phyloP scores from a whole-genome alignment of 1,140 invertebrate species.

The Lamellibrachia luymesi region DNA sequence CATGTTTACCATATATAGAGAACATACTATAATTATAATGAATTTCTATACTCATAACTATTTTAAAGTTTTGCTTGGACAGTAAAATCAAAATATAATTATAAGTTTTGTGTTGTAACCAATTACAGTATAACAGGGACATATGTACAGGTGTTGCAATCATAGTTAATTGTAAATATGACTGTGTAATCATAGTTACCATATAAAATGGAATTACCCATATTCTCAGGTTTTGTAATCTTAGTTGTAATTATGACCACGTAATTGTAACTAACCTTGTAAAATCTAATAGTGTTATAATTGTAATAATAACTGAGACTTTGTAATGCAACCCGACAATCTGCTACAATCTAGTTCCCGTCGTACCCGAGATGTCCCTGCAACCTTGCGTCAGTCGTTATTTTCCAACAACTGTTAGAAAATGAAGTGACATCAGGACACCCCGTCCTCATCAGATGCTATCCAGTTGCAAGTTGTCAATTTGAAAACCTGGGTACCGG shows the following conservation, averaged over 20 bases:
- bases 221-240: too few species aligned
- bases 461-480: not conserved
- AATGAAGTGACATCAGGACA: not conserved
- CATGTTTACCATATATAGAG: too few species aligned
- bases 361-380: not conserved
- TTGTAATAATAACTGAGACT: too few species aligned
- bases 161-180: not conserved
- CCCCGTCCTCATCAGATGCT: not conserved
- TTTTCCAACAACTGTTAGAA: not conserved
- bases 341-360: not conserved
- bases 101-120: too few species aligned
- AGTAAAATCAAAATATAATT: too few species aligned
- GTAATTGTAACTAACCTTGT: not conserved
- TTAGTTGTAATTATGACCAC: not conserved
- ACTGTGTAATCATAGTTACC: not conserved
- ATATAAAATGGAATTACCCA: not conserved
- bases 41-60: too few species aligned
- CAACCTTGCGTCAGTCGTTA: not conserved
- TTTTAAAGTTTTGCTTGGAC: too few species aligned
- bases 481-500: not conserved
- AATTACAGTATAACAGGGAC: too few species aligned
- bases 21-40: too few species aligned
- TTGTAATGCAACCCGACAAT: not conserved
- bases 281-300: too few species aligned
- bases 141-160: not conserved